Conservation (phyloP, 1,140 invertebrate genomes). For the Geopemphigus sp. region DNA sequence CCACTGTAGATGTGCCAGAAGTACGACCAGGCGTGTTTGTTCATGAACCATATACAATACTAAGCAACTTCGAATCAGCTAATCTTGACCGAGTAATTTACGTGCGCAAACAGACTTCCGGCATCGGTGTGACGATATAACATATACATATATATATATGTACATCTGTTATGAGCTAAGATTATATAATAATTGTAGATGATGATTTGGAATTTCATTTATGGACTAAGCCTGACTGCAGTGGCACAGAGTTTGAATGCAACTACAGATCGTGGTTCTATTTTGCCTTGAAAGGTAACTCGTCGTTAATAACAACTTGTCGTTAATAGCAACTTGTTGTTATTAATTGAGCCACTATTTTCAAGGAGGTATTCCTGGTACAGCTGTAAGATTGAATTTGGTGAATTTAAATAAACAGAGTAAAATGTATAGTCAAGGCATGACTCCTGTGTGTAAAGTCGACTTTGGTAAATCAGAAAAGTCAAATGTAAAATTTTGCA, state of each 20-base stretch:
- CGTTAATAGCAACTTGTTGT: no score
- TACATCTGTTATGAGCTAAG: background rate
- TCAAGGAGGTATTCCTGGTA: slow-evolving; percentile 60
- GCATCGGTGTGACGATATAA: slow-evolving; percentile 30
- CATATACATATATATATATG: background rate
- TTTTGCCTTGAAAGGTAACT: slow-evolving; percentile 72
- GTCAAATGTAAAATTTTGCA: slow-evolving; percentile 60
- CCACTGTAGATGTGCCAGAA: background rate
- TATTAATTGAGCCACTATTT: slow-evolving; percentile 46
- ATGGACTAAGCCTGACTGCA: slow-evolving; percentile 87
- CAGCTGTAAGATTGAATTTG: slow-evolving; percentile 75
- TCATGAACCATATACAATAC: slow-evolving; percentile 6
- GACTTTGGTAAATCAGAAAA: slow-evolving; percentile 60
- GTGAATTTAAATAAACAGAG: slow-evolving; percentile 86
- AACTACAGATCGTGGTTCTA: slow-evolving; percentile 91
- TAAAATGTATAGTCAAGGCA: slow-evolving; percentile 88
- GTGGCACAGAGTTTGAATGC: slow-evolving; percentile 84
- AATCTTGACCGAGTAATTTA: slow-evolving; percentile 28
- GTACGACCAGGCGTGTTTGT: slow-evolving; percentile 19
- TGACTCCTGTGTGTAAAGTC: slow-evolving; percentile 72
- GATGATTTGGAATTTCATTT: slow-evolving; percentile 72
- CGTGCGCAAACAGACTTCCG: slow-evolving; percentile 19
- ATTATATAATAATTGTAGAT: slow-evolving; percentile 28
- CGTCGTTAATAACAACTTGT: no score
- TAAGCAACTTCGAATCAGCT: slow-evolving; percentile 38